These are phyloP conservation scores for Drosophila mimetica DNA, from an alignment of 2,888 invertebrate genomes.

Conservation along the genomic window DNA sequence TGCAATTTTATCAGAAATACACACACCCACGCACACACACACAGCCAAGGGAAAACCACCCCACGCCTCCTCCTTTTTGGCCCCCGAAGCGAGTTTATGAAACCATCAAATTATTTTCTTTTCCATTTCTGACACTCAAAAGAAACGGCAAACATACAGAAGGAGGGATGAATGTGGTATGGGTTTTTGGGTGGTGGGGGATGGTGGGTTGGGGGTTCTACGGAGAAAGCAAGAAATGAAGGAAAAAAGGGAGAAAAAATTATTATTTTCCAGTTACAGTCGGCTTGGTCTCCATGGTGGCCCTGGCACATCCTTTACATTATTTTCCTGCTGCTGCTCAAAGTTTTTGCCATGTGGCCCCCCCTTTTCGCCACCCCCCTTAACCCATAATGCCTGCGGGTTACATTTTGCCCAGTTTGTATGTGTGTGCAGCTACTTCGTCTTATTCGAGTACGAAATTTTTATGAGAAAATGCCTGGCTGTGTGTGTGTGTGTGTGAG, in stretches of 20 bases:
- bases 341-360: conserved; percentile 61
- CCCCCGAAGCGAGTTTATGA: conserved; percentile 80
- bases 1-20: conserved; percentile 77
- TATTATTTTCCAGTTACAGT: conserved; percentile 84
- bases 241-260: conserved; percentile 61
- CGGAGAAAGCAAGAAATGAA: conserved; percentile 33
- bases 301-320: conserved; percentile 79
- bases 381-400: conserved; percentile 69
- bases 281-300: conserved; percentile 70
- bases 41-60: conserved; percentile 17
- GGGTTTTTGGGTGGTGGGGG: conserved; percentile 24
- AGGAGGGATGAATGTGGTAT: conserved; percentile 28
- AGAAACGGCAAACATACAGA: conserved; percentile 69
- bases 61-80: conserved; percentile 28
- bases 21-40: conserved; percentile 34
- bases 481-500: conserved; percentile 37
- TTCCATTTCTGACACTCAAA: conserved; percentile 84
- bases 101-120: conserved; percentile 84
- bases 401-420: conserved; percentile 62
- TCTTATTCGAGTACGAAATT: conserved; percentile 78
- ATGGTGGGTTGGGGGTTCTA: background rate
- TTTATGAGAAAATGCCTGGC: conserved; percentile 80
- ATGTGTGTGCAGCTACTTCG: conserved; percentile 71
- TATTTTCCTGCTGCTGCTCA: conserved; percentile 71
- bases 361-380: background rate